These are phyloP conservation scores for Cettia cetti DNA, from an alignment of 2,113 vertebrate genomes.

Conservation along the genomic window DNA sequence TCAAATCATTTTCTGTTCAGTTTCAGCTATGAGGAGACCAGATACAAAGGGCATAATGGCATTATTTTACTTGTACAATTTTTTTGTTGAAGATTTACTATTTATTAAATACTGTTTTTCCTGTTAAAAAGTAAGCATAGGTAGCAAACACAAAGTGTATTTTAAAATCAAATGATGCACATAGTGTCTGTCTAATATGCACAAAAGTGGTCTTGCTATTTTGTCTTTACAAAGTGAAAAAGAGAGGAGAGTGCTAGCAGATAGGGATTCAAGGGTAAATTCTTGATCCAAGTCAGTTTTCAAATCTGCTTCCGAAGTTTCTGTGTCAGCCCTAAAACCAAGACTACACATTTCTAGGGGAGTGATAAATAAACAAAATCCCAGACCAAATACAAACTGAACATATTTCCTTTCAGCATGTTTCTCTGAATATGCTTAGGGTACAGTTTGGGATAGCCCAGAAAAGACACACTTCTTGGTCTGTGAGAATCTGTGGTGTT, in stretches of 20 bases:
- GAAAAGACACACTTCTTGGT: neutral
- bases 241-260: neutral
- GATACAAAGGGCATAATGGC: neutral
- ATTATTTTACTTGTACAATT: neutral
- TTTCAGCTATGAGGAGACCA: neutral
- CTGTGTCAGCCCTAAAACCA: neutral
- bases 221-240: neutral
- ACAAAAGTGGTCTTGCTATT: neutral
- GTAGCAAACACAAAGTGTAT: neutral
- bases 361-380: conserved; percentile 9
- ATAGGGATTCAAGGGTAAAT: neutral
- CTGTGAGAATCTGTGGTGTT: rapidly evolving
- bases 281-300: neutral
- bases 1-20: neutral
- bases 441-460: neutral
- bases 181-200: neutral
- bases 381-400: neutral
- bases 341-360: neutral
- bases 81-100: neutral
- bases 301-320: neutral
- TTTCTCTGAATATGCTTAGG: neutral
- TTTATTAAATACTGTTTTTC: neutral
- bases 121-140: neutral
- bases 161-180: neutral
- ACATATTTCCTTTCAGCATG: neutral